Percentiles rank a stretch among this genome's conserved stretches.
Conservation (phyloP, 2,797 vertebrate species). For the Thaleichthys pacificus region DNA sequence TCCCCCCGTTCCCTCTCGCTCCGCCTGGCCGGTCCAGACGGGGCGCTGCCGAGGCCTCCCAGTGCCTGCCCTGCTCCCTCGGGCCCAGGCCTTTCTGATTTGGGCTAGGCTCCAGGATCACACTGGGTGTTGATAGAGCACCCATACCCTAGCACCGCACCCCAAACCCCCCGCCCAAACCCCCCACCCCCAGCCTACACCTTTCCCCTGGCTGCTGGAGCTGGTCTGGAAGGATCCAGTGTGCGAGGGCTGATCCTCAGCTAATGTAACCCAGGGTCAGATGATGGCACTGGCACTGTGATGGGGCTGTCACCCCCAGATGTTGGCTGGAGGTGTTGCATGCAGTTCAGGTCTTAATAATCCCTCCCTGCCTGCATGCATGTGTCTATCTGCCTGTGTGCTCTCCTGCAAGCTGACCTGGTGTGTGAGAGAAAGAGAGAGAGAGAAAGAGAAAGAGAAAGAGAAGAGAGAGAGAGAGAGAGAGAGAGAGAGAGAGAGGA, state of each 20-base stretch:
- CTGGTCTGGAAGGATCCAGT: too few relatives aligned
- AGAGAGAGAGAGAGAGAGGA: too few relatives aligned
- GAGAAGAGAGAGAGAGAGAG: too few relatives aligned
- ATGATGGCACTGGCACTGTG: not conserved
- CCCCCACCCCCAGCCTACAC: not conserved
- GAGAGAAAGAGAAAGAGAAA: too few relatives aligned
- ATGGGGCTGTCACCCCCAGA: slow-evolving; percentile 29
- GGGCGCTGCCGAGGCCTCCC: too few relatives aligned
- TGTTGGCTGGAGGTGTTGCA: slow-evolving; percentile 23
- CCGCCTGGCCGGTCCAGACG: not conserved
- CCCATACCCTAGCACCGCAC: not conserved
- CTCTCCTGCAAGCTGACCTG: slow-evolving; percentile 33
- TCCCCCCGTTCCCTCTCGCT: too few relatives aligned
- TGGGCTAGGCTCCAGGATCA: not conserved
- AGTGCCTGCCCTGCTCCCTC: not conserved
- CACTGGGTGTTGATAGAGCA: too few relatives aligned
- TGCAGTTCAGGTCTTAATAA: slow-evolving; percentile 34
- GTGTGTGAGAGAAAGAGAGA: slow-evolving; percentile 40
- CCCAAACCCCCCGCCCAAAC: not conserved
- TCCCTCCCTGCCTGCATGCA: slow-evolving; percentile 9
- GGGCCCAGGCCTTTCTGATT: not conserved
- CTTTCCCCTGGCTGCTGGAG: too few relatives aligned
- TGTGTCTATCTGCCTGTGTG: slow-evolving; percentile 30
- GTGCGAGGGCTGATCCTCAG: too few relatives aligned
- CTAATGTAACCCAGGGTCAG: not conserved